phyloP scores from a whole-genome alignment of 2,113 vertebrate species.

The Spermophilus dauricus region DNA sequence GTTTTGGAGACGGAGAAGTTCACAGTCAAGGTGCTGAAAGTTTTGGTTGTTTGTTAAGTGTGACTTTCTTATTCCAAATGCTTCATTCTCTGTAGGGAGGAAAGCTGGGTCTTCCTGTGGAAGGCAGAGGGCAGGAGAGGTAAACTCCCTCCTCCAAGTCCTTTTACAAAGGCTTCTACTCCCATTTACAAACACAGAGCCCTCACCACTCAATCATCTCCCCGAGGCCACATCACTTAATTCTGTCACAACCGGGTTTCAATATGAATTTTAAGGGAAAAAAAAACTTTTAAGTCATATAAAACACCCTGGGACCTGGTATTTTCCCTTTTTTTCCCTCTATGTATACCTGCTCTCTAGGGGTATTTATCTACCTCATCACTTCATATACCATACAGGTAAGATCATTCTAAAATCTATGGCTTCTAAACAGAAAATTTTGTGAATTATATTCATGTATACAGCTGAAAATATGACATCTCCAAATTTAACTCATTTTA shows the following conservation, averaged over 20 bases:
- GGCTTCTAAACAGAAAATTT: background rate
- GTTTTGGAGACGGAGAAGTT: background rate
- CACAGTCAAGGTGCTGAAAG: background rate
- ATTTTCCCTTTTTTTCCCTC: background rate
- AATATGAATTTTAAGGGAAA: background rate
- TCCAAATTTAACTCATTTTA: background rate
- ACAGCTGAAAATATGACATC: background rate
- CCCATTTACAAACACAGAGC: no score
- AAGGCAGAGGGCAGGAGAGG: background rate
- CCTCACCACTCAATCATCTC: no score
- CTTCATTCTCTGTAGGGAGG: background rate
- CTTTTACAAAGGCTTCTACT: background rate
- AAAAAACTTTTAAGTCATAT: background rate
- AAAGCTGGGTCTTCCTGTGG: background rate
- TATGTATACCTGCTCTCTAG: background rate
- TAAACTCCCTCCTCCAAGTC: background rate
- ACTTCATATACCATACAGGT: background rate
- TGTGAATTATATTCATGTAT: background rate
- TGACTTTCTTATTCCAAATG: background rate
- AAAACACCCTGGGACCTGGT: background rate
- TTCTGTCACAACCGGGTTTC: background rate
- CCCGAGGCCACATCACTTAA: background rate
- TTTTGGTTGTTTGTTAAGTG: background rate
- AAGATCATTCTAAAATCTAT: background rate
- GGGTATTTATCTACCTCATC: background rate